Evolutionary conservation across 2,888 invertebrate species (phyloP).

Genomic region (Maniola hyperantus): DNA sequence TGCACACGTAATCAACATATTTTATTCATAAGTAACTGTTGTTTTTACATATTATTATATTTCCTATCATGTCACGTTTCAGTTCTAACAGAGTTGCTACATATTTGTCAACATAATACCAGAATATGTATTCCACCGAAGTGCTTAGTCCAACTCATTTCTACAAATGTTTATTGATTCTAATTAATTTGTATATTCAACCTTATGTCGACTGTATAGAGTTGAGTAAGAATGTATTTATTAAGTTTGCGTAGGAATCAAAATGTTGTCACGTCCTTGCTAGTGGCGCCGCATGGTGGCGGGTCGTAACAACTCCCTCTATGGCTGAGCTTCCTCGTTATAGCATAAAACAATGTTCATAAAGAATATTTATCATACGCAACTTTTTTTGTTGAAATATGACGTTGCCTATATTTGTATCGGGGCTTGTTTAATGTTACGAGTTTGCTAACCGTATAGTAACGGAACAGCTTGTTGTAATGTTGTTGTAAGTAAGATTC

Average conservation of each 20-base stretch:
- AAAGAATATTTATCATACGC: constrained; percentile 31
- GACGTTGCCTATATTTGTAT: constrained; percentile 21
- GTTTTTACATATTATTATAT: constrained; percentile 40
- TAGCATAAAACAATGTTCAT: constrained; percentile 33
- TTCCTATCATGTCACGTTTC: constrained; percentile 46
- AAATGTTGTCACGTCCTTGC: constrained; percentile 61
- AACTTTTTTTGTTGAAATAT: constrained; percentile 24
- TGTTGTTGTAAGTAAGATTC: background rate
- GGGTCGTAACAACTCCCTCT: constrained; percentile 44
- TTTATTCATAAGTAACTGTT: constrained; percentile 46
- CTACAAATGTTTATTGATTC: constrained; percentile 34
- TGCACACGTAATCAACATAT: constrained; percentile 28
- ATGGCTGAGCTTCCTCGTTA: constrained; percentile 36
- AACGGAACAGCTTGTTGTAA: constrained; percentile 9
- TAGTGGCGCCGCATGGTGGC: constrained; percentile 55
- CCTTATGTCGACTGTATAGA: constrained; percentile 48
- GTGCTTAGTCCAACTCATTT: constrained; percentile 53
- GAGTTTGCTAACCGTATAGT: background rate
- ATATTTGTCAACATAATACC: constrained; percentile 75
- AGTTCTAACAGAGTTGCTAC: constrained; percentile 61
- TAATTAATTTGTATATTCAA: constrained; percentile 41
- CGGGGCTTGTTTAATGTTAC: background rate
- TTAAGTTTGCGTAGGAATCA: constrained; percentile 46
- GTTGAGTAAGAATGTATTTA: constrained; percentile 38
- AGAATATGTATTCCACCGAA: constrained; percentile 72